Conservation (phyloP, 2,797 vertebrate genomes). For the Xenops minutus region DNA sequence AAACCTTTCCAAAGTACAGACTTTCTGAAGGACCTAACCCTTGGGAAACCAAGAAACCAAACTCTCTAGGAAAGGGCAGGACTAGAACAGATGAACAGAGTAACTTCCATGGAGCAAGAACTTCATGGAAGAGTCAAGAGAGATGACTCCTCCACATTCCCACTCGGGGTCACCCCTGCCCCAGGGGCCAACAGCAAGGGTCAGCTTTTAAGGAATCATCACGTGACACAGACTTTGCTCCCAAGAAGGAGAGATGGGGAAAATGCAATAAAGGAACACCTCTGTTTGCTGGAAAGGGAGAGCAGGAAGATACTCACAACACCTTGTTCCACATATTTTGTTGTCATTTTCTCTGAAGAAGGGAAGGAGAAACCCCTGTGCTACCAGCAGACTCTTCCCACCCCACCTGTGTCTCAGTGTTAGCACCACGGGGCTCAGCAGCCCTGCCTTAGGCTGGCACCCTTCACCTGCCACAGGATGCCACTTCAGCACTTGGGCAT, state of each 20-base stretch:
- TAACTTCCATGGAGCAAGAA: background rate
- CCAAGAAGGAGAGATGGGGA: background rate
- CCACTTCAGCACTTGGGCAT: background rate
- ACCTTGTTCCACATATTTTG: rapidly evolving
- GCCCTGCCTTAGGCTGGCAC: rapidly evolving
- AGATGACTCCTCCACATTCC: background rate
- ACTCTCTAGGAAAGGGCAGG: background rate
- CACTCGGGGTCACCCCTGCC: background rate
- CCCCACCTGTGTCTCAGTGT: rapidly evolving
- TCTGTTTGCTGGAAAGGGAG: background rate
- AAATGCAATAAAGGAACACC: background rate
- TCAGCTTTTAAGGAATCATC: background rate
- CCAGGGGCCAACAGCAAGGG: background rate
- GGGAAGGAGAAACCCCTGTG: background rate
- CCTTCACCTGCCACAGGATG: background rate
- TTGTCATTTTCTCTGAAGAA: background rate
- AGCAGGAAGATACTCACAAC: background rate
- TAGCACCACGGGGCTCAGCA: background rate
- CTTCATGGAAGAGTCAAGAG: background rate
- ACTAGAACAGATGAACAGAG: background rate
- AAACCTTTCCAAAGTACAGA: background rate
- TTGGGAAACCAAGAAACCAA: background rate
- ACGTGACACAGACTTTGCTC: background rate
- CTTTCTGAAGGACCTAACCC: background rate
- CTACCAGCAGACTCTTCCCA: background rate